A percentile compares a stretch with the other conserved stretches of the same genome.
phyloP scores from a whole-genome alignment of 2,888 invertebrate species.

The Cephus rjabovi region DNA sequence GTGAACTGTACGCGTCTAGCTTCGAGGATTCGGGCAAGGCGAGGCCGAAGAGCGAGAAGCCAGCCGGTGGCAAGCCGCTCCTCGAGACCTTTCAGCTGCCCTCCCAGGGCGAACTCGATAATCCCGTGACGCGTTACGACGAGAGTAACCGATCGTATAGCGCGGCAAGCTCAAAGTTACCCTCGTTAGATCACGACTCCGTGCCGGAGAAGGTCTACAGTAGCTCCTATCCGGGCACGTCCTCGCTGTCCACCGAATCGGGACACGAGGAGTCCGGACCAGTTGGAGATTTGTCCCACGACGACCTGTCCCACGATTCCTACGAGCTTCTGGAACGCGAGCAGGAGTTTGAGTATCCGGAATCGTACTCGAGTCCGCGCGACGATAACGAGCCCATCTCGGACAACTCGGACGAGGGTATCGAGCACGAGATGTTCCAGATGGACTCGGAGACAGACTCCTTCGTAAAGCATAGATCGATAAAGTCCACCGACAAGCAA shows the following conservation, averaged over 20 bases:
- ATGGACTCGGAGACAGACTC: conserved; percentile 71
- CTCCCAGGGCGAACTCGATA: conserved; percentile 71
- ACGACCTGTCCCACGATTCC: conserved; percentile 89
- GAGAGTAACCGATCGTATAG: conserved; percentile 76
- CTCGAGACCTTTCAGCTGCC: conserved; percentile 57
- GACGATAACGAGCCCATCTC: conserved; percentile 57
- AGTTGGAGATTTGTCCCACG: conserved; percentile 79
- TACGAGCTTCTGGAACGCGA: conserved; percentile 84
- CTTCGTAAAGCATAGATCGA: conserved; percentile 59
- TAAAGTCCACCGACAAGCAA: conserved; percentile 52
- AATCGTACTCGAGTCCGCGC: conserved; percentile 60
- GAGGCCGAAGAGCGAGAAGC: conserved; percentile 57
- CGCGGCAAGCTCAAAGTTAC: conserved; percentile 73
- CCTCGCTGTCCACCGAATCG: conserved; percentile 74
- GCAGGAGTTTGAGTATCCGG: conserved; percentile 63
- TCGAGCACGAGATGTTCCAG: conserved; percentile 81
- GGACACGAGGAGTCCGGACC: conserved; percentile 73
- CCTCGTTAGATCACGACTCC: conserved; percentile 77
- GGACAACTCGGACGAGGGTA: conserved; percentile 63
- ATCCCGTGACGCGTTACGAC: conserved; percentile 80
- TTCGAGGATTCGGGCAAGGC: conserved; percentile 79
- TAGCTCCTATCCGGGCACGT: conserved; percentile 87
- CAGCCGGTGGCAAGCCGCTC: conserved; percentile 26
- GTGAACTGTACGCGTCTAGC: conserved; percentile 83
- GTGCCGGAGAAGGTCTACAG: conserved; percentile 82